Percentiles rank a stretch among this genome's conserved stretches.
phyloP scores from a whole-genome alignment of 2,113 vertebrate genomes.

The Neogobius melanostomus region DNA sequence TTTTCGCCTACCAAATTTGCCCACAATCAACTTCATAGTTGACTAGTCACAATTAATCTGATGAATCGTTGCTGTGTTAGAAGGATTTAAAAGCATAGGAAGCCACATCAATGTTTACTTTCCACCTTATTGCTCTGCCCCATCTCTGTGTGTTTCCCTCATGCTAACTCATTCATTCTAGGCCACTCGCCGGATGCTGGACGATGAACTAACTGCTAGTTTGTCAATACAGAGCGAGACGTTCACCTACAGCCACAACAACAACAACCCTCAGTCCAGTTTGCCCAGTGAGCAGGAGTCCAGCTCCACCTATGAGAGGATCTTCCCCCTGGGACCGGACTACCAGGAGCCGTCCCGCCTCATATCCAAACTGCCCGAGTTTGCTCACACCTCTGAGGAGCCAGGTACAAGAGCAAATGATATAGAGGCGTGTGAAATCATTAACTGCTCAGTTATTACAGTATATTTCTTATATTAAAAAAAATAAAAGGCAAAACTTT shows the following conservation, averaged over 20 bases:
- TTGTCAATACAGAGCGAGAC: conserved; percentile 95
- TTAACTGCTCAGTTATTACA: no score
- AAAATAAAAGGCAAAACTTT: no score
- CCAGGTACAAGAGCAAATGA: conserved; percentile 70
- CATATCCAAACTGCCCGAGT: conserved; percentile 90
- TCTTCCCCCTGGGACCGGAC: conserved; percentile 92
- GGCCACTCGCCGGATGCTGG: conserved; percentile 92
- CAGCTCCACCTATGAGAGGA: conserved; percentile 91
- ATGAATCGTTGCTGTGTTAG: no score
- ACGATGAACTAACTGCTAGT: conserved; percentile 93
- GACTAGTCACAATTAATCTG: no score
- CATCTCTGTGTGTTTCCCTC: conserved; percentile 33
- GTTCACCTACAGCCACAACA: conserved; percentile 84
- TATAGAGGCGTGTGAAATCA: no score
- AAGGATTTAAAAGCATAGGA: no score
- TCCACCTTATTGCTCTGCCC: not conserved
- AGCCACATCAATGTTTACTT: no score
- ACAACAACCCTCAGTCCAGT: conserved; percentile 79
- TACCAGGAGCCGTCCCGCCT: conserved; percentile 95
- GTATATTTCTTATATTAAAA: no score
- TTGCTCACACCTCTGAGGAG: conserved; percentile 84
- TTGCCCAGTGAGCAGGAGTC: conserved; percentile 87
- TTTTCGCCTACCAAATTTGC: no score
- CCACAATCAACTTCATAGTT: no score
- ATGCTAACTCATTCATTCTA: conserved; percentile 68